Evolutionary conservation across 2,888 invertebrate species (phyloP).

Genomic region (Acanthosoma haemorrhoidale): DNA sequence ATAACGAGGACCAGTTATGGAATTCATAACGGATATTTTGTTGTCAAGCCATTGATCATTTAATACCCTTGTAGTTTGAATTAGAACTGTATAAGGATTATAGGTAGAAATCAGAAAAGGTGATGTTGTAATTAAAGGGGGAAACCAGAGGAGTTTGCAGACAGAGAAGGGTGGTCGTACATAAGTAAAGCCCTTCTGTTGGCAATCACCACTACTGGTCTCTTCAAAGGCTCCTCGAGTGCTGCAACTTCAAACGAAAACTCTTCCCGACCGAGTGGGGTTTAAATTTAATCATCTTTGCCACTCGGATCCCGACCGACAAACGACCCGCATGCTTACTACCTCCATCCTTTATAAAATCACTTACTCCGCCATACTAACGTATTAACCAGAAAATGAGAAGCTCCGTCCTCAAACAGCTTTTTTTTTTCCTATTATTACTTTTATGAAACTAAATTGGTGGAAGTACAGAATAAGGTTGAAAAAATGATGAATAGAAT

Average conservation of each 20-base stretch:
- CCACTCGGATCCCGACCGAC: neutral
- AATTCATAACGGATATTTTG: too few species aligned
- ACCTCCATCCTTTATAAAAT: neutral
- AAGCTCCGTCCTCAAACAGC: too few species aligned
- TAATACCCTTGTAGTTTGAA: too few species aligned
- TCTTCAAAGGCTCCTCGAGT: neutral
- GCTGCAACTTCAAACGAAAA: conserved; percentile 4
- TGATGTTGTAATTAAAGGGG: neutral
- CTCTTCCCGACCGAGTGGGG: neutral
- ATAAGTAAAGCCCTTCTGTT: neutral
- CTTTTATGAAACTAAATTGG: too few species aligned
- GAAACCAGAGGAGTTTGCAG: conserved; percentile 4
- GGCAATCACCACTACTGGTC: neutral
- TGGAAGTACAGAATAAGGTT: too few species aligned
- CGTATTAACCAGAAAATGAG: too few species aligned
- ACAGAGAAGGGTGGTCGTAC: neutral
- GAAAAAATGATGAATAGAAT: too few species aligned
- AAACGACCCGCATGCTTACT: conserved; percentile 10
- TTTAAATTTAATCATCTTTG: conserved; percentile 12
- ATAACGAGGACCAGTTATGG: too few species aligned
- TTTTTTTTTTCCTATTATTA: too few species aligned
- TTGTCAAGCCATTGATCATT: too few species aligned
- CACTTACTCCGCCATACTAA: neutral
- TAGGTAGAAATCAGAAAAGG: too few species aligned
- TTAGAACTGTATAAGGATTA: too few species aligned